Evolutionary conservation across 2,888 invertebrate genomes (phyloP), one percentile per base, ranked within the genome.

Genomic region (Hyalella azteca): DNA sequence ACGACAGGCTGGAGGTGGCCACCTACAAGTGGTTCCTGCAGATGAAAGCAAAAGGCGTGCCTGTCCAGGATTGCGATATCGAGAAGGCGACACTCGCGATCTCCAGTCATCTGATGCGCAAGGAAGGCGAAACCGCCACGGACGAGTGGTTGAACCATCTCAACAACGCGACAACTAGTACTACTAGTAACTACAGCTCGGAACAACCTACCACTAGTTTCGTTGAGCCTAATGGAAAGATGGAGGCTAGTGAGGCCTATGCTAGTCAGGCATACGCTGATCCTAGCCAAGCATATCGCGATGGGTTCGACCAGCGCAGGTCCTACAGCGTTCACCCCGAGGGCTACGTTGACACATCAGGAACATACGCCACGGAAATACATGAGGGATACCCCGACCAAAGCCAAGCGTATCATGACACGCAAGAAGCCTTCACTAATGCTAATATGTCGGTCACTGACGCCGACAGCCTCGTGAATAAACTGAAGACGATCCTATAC

Each of bases 21-120:
- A 66, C 66, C 13, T 66, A 36, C 66, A 66, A 66, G 66, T 66
- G 66, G 66, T 66, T 66, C 39, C 66, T 66, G 13, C 36, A 66
- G 66, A 36, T 36, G 66, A 66, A 66, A 22, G 66, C 66, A 5
- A 66, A 66, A 15, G 66, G 66, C 5, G n/a, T 66, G 19, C 9
- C 36, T 36, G 66, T 66, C 1, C 66, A 66, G 26, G 66, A 66
- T 19, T 11, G 9, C 0, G 66, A 66, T 19, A 66, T 66, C 1
- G 66, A 66, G 13, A 66, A 66, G 36, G 39, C 66, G 19, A 66
- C 66, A 4, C 13, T 66, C 7, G 66, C 66, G 15, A 66, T 66
- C 11, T 66, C 66, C 5, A 36, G 36, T 29, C 66, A 36, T 29
- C 66, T 66, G 2, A 32, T 66, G 32, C 22, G 66, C 36, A 36